Evolutionary conservation across 2,888 invertebrate genomes (phyloP).

Genomic region (Galeruca laticollis): DNA sequence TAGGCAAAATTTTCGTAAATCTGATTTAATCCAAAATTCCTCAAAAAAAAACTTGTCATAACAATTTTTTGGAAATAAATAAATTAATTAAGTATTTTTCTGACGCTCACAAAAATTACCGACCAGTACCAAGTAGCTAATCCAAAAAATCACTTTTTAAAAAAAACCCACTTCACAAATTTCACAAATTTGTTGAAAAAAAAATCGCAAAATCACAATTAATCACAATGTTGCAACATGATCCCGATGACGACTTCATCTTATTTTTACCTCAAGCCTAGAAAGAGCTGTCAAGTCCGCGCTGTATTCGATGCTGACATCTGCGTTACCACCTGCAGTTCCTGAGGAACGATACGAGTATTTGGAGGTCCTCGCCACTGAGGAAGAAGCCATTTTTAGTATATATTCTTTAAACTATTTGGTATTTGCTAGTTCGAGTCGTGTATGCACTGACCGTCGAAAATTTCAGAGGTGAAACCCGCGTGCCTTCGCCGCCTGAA

Average conservation of each 20-base stretch:
- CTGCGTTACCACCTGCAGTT: conserved; percentile 79
- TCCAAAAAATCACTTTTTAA: conserved; percentile 30
- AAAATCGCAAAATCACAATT: conserved; percentile 40
- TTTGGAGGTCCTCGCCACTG: conserved; percentile 82
- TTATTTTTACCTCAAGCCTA: conserved; percentile 89
- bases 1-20: too few species aligned
- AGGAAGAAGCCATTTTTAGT: conserved; percentile 56
- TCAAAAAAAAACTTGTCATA: too few species aligned
- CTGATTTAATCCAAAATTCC: too few species aligned
- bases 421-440: conserved; percentile 33
- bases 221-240: conserved; percentile 35
- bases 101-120: conserved; percentile 12
- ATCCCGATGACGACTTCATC: conserved; percentile 35
- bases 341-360: conserved; percentile 92
- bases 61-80: too few species aligned
- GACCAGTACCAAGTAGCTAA: conserved; percentile 28
- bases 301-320: conserved; percentile 95
- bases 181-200: conserved; percentile 20
- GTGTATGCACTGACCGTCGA: conserved; percentile 63
- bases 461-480: conserved; percentile 64
- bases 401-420: conserved; percentile 40
- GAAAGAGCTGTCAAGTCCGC: conserved; percentile 94
- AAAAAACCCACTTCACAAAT: conserved; percentile 45
- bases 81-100: too few species aligned
- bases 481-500: conserved; percentile 71